These are phyloP conservation scores for Octodonta nipae DNA, from an alignment of 2,888 invertebrate species.

Conservation along the genomic window DNA sequence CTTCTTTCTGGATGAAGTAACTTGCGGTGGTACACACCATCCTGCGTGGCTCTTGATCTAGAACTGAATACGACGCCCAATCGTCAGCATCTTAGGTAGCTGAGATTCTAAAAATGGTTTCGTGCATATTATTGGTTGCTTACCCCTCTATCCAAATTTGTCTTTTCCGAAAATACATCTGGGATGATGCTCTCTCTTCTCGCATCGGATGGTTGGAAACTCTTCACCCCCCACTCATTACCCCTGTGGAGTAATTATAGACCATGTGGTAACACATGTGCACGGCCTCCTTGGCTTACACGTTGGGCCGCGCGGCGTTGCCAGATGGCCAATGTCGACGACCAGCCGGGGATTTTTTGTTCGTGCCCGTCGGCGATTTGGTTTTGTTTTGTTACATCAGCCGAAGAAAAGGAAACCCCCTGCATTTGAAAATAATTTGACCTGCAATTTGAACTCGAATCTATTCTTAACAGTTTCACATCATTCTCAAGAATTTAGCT, in stretches of 20 bases:
- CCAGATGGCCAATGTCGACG: constrained; percentile 4
- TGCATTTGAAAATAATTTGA: no score
- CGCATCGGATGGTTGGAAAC: no score
- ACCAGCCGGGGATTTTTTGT: not conserved
- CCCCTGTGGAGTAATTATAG: constrained; percentile 23
- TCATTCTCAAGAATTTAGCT: no score
- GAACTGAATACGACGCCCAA: constrained; percentile 27
- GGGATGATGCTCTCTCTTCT: constrained; percentile 37
- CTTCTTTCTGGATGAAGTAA: constrained; percentile 7
- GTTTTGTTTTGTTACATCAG: no score
- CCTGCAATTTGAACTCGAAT: no score
- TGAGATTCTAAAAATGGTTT: constrained; percentile 37
- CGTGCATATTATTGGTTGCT: constrained; percentile 33
- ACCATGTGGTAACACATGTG: constrained; percentile 28
- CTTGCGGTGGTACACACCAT: constrained; percentile 5
- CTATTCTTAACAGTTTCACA: no score
- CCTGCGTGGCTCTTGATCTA: constrained; percentile 14
- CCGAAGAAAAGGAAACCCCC: no score
- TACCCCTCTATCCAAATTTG: constrained; percentile 58
- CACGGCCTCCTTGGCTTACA: constrained; percentile 17
- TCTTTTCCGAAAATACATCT: constrained; percentile 65
- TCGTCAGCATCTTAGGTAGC: constrained; percentile 29
- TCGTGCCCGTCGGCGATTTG: no score
- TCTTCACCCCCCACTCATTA: constrained; percentile 19
- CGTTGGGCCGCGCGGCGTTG: constrained; percentile 6